Conservation (phyloP, 2,888 invertebrate species). For the Cephus pulcher region DNA sequence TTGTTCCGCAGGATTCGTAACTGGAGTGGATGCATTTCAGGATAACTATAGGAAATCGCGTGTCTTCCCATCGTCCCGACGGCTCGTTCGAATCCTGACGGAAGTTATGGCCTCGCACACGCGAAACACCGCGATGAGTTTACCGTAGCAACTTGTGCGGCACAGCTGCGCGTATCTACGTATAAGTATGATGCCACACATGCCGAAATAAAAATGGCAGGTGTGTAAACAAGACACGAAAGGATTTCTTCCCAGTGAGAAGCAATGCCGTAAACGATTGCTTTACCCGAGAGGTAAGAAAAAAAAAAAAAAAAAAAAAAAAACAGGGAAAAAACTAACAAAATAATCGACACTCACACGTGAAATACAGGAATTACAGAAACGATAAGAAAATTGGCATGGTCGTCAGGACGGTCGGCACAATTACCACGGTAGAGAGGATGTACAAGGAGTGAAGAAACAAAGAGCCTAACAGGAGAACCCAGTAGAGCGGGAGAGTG, state of each 20-base stretch:
- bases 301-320: background rate
- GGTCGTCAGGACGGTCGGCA: background rate
- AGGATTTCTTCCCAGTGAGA: background rate
- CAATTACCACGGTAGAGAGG: background rate
- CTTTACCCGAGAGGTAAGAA: background rate
- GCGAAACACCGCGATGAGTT: constrained; percentile 33
- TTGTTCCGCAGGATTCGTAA: background rate
- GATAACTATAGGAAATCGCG: background rate
- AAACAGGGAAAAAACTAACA: background rate
- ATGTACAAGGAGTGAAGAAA: background rate
- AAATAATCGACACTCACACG: background rate
- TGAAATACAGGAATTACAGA: background rate
- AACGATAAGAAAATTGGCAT: background rate
- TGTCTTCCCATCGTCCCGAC: background rate
- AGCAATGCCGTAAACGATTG: background rate
- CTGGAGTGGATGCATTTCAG: background rate
- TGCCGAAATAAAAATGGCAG: background rate
- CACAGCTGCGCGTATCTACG: background rate
- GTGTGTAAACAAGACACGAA: background rate
- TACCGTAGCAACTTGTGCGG: constrained; percentile 25
- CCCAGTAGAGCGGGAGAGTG: background rate
- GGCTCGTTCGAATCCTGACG: constrained; percentile 17
- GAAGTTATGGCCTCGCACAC: constrained; percentile 35
- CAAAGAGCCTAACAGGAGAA: background rate
- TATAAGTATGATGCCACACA: background rate